These are phyloP conservation scores for Ametastegia equiseti DNA, from an alignment of 2,888 invertebrate species.

Conservation along the genomic window DNA sequence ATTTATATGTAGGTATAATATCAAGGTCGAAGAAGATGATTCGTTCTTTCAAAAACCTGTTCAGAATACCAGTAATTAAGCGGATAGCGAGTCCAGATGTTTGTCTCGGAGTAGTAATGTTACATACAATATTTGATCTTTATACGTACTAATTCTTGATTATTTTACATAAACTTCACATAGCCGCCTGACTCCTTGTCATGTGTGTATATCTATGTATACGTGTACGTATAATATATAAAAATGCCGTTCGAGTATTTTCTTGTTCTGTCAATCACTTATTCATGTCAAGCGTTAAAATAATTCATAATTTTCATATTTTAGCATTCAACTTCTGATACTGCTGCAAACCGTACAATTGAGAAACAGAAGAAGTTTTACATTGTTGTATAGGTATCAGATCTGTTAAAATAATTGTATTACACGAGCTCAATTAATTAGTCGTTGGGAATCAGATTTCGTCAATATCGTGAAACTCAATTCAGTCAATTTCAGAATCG, in stretches of 20 bases:
- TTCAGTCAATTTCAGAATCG: no score
- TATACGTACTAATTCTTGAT: not conserved
- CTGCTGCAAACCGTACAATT: not conserved
- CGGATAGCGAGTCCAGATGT: not conserved
- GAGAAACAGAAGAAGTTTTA: not conserved
- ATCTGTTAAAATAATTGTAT: not conserved
- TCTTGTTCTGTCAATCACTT: not conserved
- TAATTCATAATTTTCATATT: not conserved
- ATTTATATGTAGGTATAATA: no score
- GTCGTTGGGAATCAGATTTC: no score
- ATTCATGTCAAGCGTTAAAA: not conserved
- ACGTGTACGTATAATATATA: not conserved
- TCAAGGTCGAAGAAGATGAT: not conserved
- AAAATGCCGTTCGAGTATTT: conserved; percentile 33
- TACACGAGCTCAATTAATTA: no score
- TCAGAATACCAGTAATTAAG: conserved; percentile 17
- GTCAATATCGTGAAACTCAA: no score
- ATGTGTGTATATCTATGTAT: not conserved
- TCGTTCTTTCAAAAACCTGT: not conserved
- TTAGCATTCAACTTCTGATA: not conserved
- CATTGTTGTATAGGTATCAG: not conserved
- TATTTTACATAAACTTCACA: conserved; percentile 4
- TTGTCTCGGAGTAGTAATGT: not conserved
- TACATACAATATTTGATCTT: not conserved
- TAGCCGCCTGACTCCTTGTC: conserved; percentile 2